A percentile compares a stretch with the other conserved stretches of the same genome.
Conservation (phyloP, 2,888 invertebrate species). For the Acanthococcus lagerstroemiae region DNA sequence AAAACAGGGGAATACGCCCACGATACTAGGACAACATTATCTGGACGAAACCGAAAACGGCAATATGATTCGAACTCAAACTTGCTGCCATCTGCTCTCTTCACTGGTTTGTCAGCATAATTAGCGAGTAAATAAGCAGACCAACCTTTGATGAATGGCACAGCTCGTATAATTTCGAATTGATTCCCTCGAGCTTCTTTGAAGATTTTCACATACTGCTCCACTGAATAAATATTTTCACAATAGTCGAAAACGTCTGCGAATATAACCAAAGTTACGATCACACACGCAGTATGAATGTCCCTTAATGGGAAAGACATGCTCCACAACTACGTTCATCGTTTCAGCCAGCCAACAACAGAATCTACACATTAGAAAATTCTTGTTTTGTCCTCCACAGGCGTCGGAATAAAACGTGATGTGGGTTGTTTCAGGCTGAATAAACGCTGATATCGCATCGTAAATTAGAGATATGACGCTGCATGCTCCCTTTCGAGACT, state of each 20-base stretch:
- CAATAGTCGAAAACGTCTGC: neutral
- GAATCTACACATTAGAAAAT: neutral
- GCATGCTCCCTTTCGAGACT: neutral
- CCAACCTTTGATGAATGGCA: neutral
- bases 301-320: neutral
- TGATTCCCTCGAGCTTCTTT: neutral
- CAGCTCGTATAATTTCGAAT: neutral
- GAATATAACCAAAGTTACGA: neutral
- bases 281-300: neutral
- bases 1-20: neutral
- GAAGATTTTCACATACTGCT: neutral
- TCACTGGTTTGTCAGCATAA: too few relatives aligned
- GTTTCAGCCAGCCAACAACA: neutral
- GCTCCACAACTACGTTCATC: neutral
- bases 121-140: neutral
- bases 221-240: neutral
- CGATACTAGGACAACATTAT: neutral
- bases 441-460: neutral
- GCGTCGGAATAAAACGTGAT: neutral
- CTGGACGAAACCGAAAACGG: neutral
- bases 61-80: neutral
- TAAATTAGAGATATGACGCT: neutral
- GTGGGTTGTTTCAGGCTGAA: neutral
- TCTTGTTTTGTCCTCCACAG: neutral
- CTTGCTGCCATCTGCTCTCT: too few relatives aligned